phyloP scores from a whole-genome alignment of 2,888 invertebrate genomes.

The Phrixothrix hirtus region DNA sequence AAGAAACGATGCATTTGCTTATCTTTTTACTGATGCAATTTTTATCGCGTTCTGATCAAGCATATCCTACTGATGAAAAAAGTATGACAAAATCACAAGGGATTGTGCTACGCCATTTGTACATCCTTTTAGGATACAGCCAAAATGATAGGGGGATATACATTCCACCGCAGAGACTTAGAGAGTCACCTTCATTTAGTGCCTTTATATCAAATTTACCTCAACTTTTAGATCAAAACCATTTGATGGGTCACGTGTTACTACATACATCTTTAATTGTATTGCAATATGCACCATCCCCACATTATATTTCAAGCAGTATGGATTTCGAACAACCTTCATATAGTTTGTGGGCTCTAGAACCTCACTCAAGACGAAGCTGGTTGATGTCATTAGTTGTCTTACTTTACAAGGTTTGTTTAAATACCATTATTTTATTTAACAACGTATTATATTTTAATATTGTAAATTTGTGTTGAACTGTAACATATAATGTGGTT shows the following conservation, averaged over 20 bases:
- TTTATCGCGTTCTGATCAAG: slow-evolving; percentile 79
- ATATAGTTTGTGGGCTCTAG: slow-evolving; percentile 87
- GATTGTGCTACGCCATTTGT: slow-evolving; percentile 88
- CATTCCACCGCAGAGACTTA: slow-evolving; percentile 83
- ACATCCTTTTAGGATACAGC: slow-evolving; percentile 90
- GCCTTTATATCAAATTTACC: slow-evolving; percentile 93
- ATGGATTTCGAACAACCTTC: slow-evolving; percentile 67
- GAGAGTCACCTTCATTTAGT: slow-evolving; percentile 92
- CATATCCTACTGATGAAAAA: slow-evolving; percentile 87
- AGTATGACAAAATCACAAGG: slow-evolving; percentile 77
- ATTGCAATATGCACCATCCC: slow-evolving; percentile 82
- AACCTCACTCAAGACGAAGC: slow-evolving; percentile 82
- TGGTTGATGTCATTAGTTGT: slow-evolving; percentile 95
- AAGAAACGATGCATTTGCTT: slow-evolving; percentile 92
- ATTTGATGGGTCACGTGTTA: slow-evolving; percentile 87
- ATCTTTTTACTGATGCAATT: slow-evolving; percentile 98
- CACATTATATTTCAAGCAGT: slow-evolving; percentile 61
- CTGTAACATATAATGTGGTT: too few species aligned
- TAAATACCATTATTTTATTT: too few species aligned
- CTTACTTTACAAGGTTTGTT: slow-evolving; percentile 90
- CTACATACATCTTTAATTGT: slow-evolving; percentile 82
- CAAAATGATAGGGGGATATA: slow-evolving; percentile 88
- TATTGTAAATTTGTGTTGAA: too few species aligned
- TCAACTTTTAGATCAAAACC: slow-evolving; percentile 94
- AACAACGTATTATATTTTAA: too few species aligned